phyloP scores from a whole-genome alignment of 2,888 invertebrate species.

The Cyclophora albipunctata region DNA sequence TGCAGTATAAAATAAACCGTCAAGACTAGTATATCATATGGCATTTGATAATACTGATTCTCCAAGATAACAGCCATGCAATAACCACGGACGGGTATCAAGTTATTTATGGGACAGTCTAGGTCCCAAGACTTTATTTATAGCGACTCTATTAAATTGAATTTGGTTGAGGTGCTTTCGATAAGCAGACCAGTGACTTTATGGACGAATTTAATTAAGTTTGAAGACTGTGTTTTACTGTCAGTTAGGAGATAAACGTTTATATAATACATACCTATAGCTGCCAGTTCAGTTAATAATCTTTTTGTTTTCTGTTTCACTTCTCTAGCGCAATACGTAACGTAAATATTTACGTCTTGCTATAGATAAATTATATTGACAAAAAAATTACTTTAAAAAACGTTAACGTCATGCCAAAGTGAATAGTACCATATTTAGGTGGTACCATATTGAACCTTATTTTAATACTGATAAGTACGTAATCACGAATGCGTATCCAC shows the following conservation, averaged over 20 bases:
- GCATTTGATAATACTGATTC: constrained; percentile 5
- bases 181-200: constrained; percentile 1
- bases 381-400: too few relatives aligned
- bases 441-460: too few relatives aligned
- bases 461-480: too few relatives aligned
- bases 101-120: constrained; percentile 21
- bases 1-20: too few relatives aligned
- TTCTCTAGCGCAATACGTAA: not conserved
- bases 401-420: too few relatives aligned
- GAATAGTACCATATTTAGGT: too few relatives aligned
- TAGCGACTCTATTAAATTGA: constrained; percentile 18
- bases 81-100: constrained; percentile 19
- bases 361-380: too few relatives aligned
- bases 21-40: too few relatives aligned
- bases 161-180: constrained; percentile 2
- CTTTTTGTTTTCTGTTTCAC: not conserved
- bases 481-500: too few relatives aligned
- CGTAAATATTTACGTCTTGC: not conserved
- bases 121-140: constrained; percentile 20
- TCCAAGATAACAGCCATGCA: constrained; percentile 13
- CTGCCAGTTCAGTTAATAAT: not conserved
- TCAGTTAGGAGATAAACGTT: not conserved
- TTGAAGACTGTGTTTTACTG: not conserved
- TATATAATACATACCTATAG: not conserved
- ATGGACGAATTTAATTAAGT: constrained; percentile 2